These are phyloP conservation scores for Eutrigla gurnardus DNA, from an alignment of 2,797 vertebrate genomes.

Conservation along the genomic window DNA sequence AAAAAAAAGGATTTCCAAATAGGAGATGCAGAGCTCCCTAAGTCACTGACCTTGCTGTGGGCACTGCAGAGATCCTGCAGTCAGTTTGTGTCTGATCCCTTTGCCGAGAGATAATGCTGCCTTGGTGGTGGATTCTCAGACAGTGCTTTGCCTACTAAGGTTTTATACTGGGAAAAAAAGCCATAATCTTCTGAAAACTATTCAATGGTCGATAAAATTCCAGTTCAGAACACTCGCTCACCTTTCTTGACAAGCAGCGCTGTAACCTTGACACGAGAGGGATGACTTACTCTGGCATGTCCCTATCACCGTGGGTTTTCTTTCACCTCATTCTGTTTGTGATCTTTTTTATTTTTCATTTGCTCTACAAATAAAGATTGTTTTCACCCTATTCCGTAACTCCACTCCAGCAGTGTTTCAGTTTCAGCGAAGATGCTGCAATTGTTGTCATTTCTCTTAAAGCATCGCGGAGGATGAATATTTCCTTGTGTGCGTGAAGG, in stretches of 20 bases:
- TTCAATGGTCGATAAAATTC: constrained; percentile 56
- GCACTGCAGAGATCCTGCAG: constrained; percentile 35
- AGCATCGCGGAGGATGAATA: constrained; percentile 7
- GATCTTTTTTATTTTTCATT: neutral
- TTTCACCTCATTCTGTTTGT: constrained; percentile 6
- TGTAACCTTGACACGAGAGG: constrained; percentile 28
- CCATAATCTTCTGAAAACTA: constrained; percentile 48
- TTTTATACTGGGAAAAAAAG: constrained; percentile 63
- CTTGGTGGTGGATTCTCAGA: constrained; percentile 21
- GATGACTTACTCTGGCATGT: constrained; percentile 7
- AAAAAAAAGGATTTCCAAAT: constrained; percentile 13
- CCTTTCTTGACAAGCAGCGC: constrained; percentile 39
- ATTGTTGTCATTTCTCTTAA: constrained; percentile 23
- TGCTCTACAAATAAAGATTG: constrained; percentile 12
- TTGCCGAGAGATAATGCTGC: constrained; percentile 18
- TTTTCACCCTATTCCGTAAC: constrained; percentile 6
- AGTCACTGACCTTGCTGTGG: constrained; percentile 39
- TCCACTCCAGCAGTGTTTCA: constrained; percentile 14
- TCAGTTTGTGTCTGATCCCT: constrained; percentile 14
- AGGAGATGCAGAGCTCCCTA: constrained; percentile 19
- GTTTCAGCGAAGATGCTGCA: constrained; percentile 18
- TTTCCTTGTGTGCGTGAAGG: constrained; percentile 17
- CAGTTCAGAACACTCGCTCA: constrained; percentile 34
- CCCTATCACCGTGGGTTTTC: neutral
- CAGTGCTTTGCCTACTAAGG: constrained; percentile 48